Conservation (phyloP, 2,113 vertebrate species). For the Uropsilus gracilis region DNA sequence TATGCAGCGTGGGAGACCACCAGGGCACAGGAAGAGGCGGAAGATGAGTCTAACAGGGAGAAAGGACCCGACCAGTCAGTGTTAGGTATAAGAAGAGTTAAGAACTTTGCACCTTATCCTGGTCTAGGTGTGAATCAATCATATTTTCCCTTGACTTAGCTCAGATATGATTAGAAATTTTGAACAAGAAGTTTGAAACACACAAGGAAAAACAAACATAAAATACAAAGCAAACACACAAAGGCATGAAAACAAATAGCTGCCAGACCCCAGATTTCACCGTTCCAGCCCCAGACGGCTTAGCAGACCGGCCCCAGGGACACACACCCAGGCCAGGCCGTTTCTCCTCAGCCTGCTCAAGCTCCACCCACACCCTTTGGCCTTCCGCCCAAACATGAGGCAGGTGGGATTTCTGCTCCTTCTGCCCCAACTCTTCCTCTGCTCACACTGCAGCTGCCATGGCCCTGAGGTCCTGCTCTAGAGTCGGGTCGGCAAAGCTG, state of each 20-base stretch:
- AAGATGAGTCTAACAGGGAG: not conserved
- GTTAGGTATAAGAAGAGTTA: not conserved
- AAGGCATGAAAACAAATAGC: not conserved
- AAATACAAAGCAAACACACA: not conserved
- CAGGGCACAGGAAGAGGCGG: not conserved
- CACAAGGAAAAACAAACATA: conserved; percentile 8
- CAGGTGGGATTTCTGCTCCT: not conserved
- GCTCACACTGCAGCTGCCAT: not conserved
- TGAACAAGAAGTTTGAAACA: not conserved
- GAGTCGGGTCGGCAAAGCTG: not conserved
- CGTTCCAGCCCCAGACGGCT: not conserved
- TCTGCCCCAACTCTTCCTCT: not conserved
- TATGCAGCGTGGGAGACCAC: not conserved
- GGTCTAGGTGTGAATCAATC: not conserved
- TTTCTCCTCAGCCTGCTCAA: not conserved
- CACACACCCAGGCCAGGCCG: not conserved
- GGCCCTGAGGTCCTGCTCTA: not conserved
- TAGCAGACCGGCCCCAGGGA: not conserved
- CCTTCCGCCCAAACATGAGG: not conserved
- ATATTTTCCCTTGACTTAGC: not conserved
- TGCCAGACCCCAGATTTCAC: not conserved
- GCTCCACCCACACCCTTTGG: not conserved
- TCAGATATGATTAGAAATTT: not conserved
- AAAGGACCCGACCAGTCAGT: not conserved
- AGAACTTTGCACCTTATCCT: not conserved